Evolutionary conservation across 37 sponge, comb jelly and placozoan genomes (phyloP).

Genomic region (Tethya wilhelma): DNA sequence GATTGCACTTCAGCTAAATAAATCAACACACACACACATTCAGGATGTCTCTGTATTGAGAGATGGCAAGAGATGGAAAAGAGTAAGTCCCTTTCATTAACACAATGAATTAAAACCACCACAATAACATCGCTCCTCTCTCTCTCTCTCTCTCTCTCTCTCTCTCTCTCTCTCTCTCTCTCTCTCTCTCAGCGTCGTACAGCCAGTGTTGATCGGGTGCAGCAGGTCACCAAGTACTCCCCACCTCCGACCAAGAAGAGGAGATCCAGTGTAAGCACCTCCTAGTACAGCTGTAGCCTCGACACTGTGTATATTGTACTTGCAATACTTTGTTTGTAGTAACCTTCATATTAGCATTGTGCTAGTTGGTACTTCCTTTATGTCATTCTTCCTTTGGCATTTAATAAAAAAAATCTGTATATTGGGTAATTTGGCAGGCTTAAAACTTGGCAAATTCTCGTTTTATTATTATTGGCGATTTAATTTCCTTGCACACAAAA

Average conservation of each 20-base stretch:
- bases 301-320: not conserved
- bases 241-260: conserved; percentile 45
- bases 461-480: too few species aligned
- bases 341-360: not conserved
- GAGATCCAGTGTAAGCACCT: conserved; percentile 26
- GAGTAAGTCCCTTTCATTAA: conserved; percentile 36
- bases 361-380: too few species aligned
- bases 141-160: not conserved
- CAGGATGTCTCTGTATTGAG: conserved; percentile 65
- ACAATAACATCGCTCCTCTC: not conserved
- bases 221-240: not conserved
- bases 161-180: not conserved
- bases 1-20: too few species aligned
- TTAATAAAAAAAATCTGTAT: too few species aligned
- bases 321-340: not conserved
- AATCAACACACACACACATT: too few species aligned
- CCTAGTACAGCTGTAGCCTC: not conserved
- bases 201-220: conserved; percentile 46
- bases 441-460: too few species aligned
- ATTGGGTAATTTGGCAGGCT: too few species aligned
- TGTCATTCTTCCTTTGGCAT: too few species aligned
- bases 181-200: conserved; percentile 56
- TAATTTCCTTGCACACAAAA: too few species aligned
- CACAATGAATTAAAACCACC: not conserved
- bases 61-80: conserved; percentile 66